Percentiles rank a stretch among this genome's conserved stretches.
These are phyloP conservation scores for Coendou prehensilis DNA, from an alignment of 2,797 vertebrate species.

Conservation along the genomic window DNA sequence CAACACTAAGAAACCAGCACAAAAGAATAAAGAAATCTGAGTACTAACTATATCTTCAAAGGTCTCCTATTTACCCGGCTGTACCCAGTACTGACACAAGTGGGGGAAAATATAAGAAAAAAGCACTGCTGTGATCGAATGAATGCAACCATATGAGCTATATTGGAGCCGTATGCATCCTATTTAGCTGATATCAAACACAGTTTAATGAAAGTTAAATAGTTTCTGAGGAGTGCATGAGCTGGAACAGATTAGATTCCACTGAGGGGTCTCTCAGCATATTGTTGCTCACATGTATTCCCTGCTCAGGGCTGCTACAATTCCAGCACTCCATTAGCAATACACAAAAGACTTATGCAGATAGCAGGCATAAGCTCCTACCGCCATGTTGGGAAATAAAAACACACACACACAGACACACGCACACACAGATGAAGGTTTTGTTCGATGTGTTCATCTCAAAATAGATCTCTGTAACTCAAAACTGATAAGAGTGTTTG, in stretches of 20 bases:
- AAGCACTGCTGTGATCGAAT: conserved; percentile 92
- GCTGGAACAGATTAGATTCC: conserved; percentile 96
- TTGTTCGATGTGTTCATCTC: conserved; percentile 91
- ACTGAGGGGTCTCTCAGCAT: conserved; percentile 94
- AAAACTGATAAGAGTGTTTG: conserved; percentile 93
- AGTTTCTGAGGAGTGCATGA: conserved; percentile 95
- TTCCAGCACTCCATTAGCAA: conserved; percentile 94
- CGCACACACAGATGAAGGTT: conserved; percentile 86
- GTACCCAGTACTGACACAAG: conserved; percentile 93
- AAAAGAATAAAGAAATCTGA: conserved; percentile 95
- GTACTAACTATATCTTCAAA: conserved; percentile 96
- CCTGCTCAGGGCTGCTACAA: conserved; percentile 91
- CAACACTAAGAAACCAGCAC: conserved; percentile 93
- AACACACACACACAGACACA: conserved; percentile 81
- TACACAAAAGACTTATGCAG: conserved; percentile 94
- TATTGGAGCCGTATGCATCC: conserved; percentile 93
- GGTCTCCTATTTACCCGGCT: conserved; percentile 95
- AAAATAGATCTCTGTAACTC: conserved; percentile 96
- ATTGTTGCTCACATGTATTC: conserved; percentile 93
- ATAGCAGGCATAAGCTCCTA: conserved; percentile 91
- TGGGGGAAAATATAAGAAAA: conserved; percentile 90
- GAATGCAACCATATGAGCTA: conserved; percentile 94
- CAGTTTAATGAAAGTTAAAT: conserved; percentile 97
- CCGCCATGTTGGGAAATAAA: conserved; percentile 92
- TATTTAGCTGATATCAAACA: conserved; percentile 96